Percentiles rank a stretch among this genome's conserved stretches.
These are phyloP conservation scores for Lophius americanus DNA, from an alignment of 2,797 vertebrate genomes.

Conservation along the genomic window DNA sequence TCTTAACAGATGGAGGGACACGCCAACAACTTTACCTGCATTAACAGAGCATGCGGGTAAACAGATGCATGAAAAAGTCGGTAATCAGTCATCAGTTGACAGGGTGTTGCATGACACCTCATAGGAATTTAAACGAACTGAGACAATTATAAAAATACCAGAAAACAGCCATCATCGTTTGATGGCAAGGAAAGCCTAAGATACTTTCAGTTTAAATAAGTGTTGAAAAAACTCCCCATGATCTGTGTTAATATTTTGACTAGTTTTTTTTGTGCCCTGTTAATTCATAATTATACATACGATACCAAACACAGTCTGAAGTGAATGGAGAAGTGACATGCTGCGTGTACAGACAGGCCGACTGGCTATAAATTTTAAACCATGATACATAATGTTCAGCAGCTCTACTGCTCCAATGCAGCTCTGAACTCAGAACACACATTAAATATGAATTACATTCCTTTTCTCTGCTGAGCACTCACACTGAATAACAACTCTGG, in stretches of 20 bases:
- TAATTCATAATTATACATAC: not conserved
- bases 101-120: too few relatives aligned
- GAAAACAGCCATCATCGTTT: too few relatives aligned
- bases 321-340: not conserved
- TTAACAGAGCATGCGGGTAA: too few relatives aligned
- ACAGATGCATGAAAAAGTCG: too few relatives aligned
- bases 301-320: slow-evolving; percentile 7
- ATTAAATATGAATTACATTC: slow-evolving; percentile 75
- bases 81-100: too few relatives aligned
- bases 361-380: slow-evolving; percentile 35
- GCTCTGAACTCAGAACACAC: slow-evolving; percentile 55
- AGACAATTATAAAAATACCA: too few relatives aligned
- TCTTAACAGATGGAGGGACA: too few relatives aligned
- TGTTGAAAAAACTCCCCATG: not conserved
- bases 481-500: slow-evolving; percentile 12
- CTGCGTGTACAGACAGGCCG: not conserved
- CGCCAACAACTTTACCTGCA: too few relatives aligned
- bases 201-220: too few relatives aligned
- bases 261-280: not conserved
- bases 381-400: slow-evolving; percentile 43
- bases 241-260: not conserved
- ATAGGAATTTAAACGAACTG: not conserved
- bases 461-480: slow-evolving; percentile 27
- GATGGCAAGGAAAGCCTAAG: too few relatives aligned
- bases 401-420: slow-evolving; percentile 34